phyloP scores from a whole-genome alignment of 2,797 vertebrate species.

The Falco biarmicus region DNA sequence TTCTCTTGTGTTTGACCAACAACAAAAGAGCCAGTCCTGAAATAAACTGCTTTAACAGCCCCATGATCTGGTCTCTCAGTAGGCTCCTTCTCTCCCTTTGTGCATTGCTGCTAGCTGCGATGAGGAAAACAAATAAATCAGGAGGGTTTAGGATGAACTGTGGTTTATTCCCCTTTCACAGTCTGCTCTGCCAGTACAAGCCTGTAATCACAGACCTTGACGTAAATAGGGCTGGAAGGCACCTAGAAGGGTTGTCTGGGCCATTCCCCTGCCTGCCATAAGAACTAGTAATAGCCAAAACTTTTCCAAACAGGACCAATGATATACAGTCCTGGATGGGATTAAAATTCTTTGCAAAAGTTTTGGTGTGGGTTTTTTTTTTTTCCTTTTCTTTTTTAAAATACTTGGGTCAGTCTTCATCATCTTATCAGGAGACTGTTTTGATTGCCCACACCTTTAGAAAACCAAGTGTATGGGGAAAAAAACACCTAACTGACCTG shows the following conservation, averaged over 20 bases:
- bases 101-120: background rate
- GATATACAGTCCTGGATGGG: background rate
- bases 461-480: background rate
- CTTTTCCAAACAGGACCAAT: background rate
- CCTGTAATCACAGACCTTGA: background rate
- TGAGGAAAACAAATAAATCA: conserved; percentile 47
- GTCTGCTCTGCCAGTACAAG: background rate
- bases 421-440: background rate
- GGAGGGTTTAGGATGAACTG: background rate
- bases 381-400: background rate
- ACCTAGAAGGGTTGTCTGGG: background rate
- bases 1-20: conserved; percentile 11
- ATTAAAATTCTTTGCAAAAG: background rate
- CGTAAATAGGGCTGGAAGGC: background rate
- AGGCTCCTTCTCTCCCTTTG: background rate
- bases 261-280: background rate
- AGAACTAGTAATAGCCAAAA: background rate
- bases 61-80: background rate
- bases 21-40: background rate
- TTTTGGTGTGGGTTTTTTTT: background rate
- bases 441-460: background rate
- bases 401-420: background rate
- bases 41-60: conserved; percentile 9
- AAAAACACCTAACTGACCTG: background rate
- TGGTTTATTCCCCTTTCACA: background rate